Percentiles rank a stretch among this genome's conserved stretches.
These are phyloP conservation scores for Anastrepha obliqua DNA, from an alignment of 1,140 invertebrate species.

Conservation along the genomic window DNA sequence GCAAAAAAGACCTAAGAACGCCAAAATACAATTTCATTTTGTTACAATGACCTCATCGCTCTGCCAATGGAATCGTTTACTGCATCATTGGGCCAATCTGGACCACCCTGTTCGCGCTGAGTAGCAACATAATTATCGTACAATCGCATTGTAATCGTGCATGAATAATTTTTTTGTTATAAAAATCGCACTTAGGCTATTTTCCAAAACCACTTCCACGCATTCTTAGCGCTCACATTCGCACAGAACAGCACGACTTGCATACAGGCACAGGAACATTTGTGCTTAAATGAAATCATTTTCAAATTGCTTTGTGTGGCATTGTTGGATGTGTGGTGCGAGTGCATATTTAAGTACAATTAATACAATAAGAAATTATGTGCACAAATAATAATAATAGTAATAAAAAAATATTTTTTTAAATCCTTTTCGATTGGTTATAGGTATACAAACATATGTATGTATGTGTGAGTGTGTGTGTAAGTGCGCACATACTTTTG, in stretches of 20 bases:
- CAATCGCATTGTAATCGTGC: conserved; percentile 15
- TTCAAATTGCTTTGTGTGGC: conserved; percentile 11
- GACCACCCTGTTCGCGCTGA: conserved; percentile 12
- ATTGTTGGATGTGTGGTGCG: conserved; percentile 42
- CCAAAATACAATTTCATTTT: too few relatives aligned
- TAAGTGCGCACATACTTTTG: not conserved
- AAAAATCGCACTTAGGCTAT: conserved; percentile 31
- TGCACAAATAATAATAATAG: not conserved
- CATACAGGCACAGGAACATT: not conserved
- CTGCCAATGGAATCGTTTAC: not conserved
- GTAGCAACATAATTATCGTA: not conserved
- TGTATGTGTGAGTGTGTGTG: not conserved
- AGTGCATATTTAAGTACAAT: conserved; percentile 47
- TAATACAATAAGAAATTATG: conserved; percentile 39
- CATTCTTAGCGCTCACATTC: not conserved
- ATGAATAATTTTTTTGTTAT: conserved; percentile 15
- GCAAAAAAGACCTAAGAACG: too few relatives aligned
- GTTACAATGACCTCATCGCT: not conserved
- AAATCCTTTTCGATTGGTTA: not conserved
- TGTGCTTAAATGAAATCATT: conserved; percentile 5
- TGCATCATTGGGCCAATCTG: not conserved
- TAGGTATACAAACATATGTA: not conserved
- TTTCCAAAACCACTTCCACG: conserved; percentile 20
- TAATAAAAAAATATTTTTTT: not conserved
- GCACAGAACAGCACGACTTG: not conserved